These are phyloP conservation scores for Agriopis aurantiaria DNA, from an alignment of 2,888 invertebrate genomes.

Conservation along the genomic window DNA sequence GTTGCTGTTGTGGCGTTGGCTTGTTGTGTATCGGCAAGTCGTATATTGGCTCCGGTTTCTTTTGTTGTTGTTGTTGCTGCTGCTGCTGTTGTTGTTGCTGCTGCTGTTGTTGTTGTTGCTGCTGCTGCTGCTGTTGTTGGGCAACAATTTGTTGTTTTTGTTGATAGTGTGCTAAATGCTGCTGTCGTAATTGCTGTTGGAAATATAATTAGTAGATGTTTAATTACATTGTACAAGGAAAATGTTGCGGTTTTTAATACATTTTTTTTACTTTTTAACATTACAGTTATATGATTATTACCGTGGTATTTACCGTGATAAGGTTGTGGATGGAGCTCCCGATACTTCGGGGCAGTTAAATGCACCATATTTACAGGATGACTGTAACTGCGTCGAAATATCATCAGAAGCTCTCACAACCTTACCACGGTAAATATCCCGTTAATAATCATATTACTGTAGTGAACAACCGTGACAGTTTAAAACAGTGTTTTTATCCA, in stretches of 20 bases:
- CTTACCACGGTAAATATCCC: no score
- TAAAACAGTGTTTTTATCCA: no score
- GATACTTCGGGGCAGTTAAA: no score
- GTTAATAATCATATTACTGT: no score
- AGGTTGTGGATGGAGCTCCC: no score
- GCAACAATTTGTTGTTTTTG: conserved; percentile 48
- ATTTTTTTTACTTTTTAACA: background rate
- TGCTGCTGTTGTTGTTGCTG: conserved; percentile 35
- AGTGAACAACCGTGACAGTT: no score
- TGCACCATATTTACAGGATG: no score
- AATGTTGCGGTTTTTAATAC: background rate
- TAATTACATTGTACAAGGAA: background rate
- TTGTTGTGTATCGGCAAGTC: conserved; percentile 81
- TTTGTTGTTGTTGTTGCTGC: conserved; percentile 58
- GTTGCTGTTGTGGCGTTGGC: conserved; percentile 71
- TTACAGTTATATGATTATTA: no score
- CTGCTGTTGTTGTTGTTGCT: conserved; percentile 33
- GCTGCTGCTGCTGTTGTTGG: conserved; percentile 40
- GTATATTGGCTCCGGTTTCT: conserved; percentile 80
- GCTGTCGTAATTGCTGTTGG: conserved; percentile 62
- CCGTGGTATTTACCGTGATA: no score
- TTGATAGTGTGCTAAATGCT: conserved; percentile 52
- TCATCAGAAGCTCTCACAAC: no score
- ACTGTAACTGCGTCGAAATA: no score
- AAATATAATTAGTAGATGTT: background rate